Evolutionary conservation across 2,113 vertebrate genomes (phyloP), one percentile per base, ranked within the genome.

Genomic region (Microtus oregoni): DNA sequence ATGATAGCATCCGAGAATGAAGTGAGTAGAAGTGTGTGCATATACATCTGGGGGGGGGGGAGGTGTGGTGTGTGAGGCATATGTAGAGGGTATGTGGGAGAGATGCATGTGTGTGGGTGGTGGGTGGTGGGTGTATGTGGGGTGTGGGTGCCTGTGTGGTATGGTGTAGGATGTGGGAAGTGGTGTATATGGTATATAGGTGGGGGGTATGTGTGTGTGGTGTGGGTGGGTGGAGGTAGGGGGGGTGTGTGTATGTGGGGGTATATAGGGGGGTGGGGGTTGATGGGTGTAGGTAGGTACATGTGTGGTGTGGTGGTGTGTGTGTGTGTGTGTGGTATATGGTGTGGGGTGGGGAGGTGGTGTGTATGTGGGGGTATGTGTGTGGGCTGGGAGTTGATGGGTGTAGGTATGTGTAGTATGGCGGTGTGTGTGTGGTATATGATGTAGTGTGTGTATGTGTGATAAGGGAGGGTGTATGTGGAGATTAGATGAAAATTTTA

Each of bases 1-100:
- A 81, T 83, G 78, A 89, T 15, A 67, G 83, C 68, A 75, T 55
- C 28, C 77, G 73, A 86, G 96, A 96, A 87, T 17, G 44, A 73
- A 92, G 35, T n/a, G 65, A 90, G 41, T 3, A 68, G 65, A 52
- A 93, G 44, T 63, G 12, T 63, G 13, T 63, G n/a, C 9, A 3
- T 41, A 3, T 70, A 38, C 17, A n/a, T 38, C 35, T 72, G 15
- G 32, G 32, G 70, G 6, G 32, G 70, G 28, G 28, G 41, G 41
- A 3, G 41, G 41, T 41, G 13, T 50, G 44, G 28, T 78, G 44
- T 50, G 38, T 26, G 22, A 17, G 17, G 14, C 17, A 14, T 50
- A 41, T 32, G 44, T 15, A 26, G 28, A 28, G 65, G 65, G 11
- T 67, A 67, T 32, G 4, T 68, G 6, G 65, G 28, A 30, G 30